These are phyloP conservation scores for Plumapathes pennacea DNA, from an alignment of 92 coral and sea anemone genomes.

Conservation along the genomic window DNA sequence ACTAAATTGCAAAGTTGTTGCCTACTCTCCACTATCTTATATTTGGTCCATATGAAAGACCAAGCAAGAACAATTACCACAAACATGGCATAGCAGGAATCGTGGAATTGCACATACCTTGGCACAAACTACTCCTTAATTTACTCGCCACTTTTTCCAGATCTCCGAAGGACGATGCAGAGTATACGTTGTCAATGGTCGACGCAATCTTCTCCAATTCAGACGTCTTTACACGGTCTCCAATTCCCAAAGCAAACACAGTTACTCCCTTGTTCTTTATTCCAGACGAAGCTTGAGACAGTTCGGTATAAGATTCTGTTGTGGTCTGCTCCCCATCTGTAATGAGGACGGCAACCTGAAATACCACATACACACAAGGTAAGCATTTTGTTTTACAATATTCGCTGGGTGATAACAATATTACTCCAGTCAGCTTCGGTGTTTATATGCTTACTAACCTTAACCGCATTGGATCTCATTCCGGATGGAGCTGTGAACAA, in stretches of 20 bases:
- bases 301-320: constrained; percentile 24
- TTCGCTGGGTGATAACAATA: neutral
- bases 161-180: constrained; percentile 30
- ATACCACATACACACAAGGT: neutral
- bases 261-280: constrained; percentile 34
- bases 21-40: too few relatives aligned
- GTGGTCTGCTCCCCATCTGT: constrained; percentile 57
- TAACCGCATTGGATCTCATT: constrained; percentile 26
- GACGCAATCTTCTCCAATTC: constrained; percentile 59
- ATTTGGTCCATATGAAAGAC: too few relatives aligned
- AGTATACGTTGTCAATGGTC: constrained; percentile 17
- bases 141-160: constrained; percentile 20
- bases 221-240: constrained; percentile 12
- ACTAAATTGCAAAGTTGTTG: too few relatives aligned
- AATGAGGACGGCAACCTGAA: constrained; percentile 50
- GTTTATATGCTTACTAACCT: constrained; percentile 17
- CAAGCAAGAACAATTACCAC: too few relatives aligned
- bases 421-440: too few relatives aligned
- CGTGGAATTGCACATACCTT: too few relatives aligned
- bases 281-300: constrained; percentile 49
- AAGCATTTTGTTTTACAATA: neutral
- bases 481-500: constrained; percentile 29
- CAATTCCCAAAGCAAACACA: constrained; percentile 60
- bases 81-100: too few relatives aligned
- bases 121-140: constrained; percentile 34